Base-by-base conservation (phyloP, 35 echinoderm and acorn worm genomes). In the Heliocidaris tuberculata region DNA sequence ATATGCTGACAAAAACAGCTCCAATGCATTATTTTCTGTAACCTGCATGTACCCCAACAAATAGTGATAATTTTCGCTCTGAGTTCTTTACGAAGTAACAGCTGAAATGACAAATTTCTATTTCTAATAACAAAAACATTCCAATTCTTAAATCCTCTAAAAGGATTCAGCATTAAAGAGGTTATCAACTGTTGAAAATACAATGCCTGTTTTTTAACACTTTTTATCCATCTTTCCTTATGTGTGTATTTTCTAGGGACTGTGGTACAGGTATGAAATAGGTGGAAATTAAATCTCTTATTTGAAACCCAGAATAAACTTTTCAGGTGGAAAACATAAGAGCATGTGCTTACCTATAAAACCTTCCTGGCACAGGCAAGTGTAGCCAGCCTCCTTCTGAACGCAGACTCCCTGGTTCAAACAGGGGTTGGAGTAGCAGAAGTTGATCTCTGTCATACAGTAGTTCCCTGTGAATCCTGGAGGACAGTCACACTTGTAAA, bases 341-440 rank as follows among this genome's bases (percentile, higher is more conserved):
- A 60, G 16, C 35, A 42, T 42, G 35, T 42, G 54, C 98, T 97
- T 93, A 99, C 98, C 98, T 97, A 95, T 95, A 93, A 97, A 99
- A 88, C 96, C 94, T 31, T 95, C 86, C 29, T 95, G 85, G 94
- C 98, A 99, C 31, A 97, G 93, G 59, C 97, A 99, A 2, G 98
- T 97, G 85, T 99, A 99, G 5, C 97, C 98, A 31, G 86, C 90
- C 56, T 97, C 98, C 32, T 90, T 99, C 95, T 96, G 97, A 7
- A 97, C 92, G 71, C 98, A 99, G 27, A 96, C 94, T 2, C 96
- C 98, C 88, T 94, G 95, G 54, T 97, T 99, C 47, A 94, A 60
- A 54, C 98, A 99, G 12, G 98, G 98, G 65, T 99, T 95, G 48
- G 98, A 97, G 94, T 99, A 99, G 96, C 98, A 99, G 50, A 96